Evolutionary conservation across 2,113 vertebrate genomes (phyloP), one percentile per base, ranked within the genome.

Genomic region (Scophthalmus maximus): DNA sequence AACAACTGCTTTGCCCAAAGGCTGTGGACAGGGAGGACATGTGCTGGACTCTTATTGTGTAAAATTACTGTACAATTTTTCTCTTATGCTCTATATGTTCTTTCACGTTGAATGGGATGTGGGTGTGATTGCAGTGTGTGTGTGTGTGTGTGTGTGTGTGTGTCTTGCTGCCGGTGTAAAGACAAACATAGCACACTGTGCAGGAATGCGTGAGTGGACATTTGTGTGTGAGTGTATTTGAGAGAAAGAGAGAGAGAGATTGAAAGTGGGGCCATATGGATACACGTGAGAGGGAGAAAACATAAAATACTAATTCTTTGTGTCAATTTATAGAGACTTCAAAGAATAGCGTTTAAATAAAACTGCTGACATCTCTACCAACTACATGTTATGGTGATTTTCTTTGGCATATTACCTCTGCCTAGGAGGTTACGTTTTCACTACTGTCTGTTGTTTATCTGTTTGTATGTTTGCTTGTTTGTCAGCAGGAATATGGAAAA

Each of bases 291-390:
- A 58, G 60, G 38, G 75, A 65, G 59, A 77, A 69, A 78, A 79
- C 59, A 73, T 68, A 61, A 77, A 63, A 76, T 76, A 69, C 34
- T 18, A 73, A 82, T 69, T 58, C 49, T 85, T 77, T 85, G 32
- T 86, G 79, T 85, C 47, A 83, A 82, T 49, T 73, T 68, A 55
- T 68, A 74, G 57, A 89, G 57, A 89, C 42, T 72, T 78, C 44
- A 77, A 79, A 84, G 29, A 76, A 59, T 40, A 80, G 50, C 76
- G 65, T 79, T 82, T 56, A 66, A 90, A 91, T 89, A 89, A 91
- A 92, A 82, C 58, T 66, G 34, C 76, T 63, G 63, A 73, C 49
- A 84, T 87, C 84, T 83, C 67, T 68, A 76, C 60, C 83, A 73
- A 78, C 53, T 12, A 59, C 25, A 60, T 34, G 3, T 12, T 26